Evolutionary conservation across 2,113 vertebrate genomes (phyloP), one percentile per base, ranked within the genome.

Genomic region (Cettia cetti): DNA sequence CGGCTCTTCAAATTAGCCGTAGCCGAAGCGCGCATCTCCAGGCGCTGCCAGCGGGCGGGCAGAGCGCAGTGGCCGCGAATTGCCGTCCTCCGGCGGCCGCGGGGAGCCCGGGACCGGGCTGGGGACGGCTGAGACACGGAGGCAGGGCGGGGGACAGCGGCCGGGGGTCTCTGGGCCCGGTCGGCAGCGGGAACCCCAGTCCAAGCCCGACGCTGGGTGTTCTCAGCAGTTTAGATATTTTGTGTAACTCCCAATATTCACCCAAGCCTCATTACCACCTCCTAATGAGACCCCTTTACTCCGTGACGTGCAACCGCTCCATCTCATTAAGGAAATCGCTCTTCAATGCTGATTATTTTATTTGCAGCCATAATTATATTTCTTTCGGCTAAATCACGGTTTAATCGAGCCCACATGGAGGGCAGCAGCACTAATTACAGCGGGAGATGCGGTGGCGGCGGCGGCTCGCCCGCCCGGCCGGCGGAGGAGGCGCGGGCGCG

Each of bases 291-390:
- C 98, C 99, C 99, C 98, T 99, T 98, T 98, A 98, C 98, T 99
- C 98, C 99, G 99, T 99, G 99, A 99, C 99, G 98, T 98, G 98
- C 98, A 98, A 98, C 98, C 98, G 98, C 99, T 99, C 98, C 98
- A 98, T 99, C 98, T 99, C 98, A 99, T 99, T 99, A 99, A 99
- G 98, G 98, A 99, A 99, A 99, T 99, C 98, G 98, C 99, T 99
- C 99, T 99, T 99, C 99, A 99, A 99, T 99, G 99, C 99, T 99
- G 99, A 99, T 99, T 99, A 99, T 99, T 99, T 99, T 99, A 99
- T 99, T 99, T 99, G 99, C 99, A 98, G 98, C 98, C 98, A 99
- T 99, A 99, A 99, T 99, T 99, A 99, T 99, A 99, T 99, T 99
- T 99, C 98, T 99, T 99, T 99, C 98, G 98, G 98, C 99, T 99